Evolutionary conservation across 1,140 invertebrate genomes (phyloP), one percentile per base, ranked within the genome.

Genomic region (Sinonovacula constricta): DNA sequence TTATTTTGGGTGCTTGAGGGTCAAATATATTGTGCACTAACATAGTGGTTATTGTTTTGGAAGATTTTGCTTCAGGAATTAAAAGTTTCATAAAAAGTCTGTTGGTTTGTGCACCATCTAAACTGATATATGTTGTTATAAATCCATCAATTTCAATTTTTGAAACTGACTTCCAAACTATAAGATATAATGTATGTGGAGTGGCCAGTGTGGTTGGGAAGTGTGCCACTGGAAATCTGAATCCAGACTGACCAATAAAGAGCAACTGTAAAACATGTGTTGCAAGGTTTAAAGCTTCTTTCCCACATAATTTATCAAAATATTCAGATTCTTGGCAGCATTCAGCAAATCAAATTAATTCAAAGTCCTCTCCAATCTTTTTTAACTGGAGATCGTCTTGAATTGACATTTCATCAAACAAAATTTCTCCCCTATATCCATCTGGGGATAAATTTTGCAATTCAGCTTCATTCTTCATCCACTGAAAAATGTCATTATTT

Each of bases 181-280:
- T 51, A 1, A 68, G 36, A 49, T 59, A 66, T 4, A 81, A 15
- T 71, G 70, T 39, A 45, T 3, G 2, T 59, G 66, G 3, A 53
- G n/a, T 65, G 14, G 53, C 66, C 51, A 53, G 33, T 1, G 18
- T 65, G 49, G 71, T 71, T 2, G 71, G 66, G 28, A n/a, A 76
- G n/a, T 70, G 65, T 26, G 66, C 79, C 34, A 76, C 22, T 0
- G 72, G 79, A 24, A 81, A 81, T 54, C 72, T 36, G 36, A 81
- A 81, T 0, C 72, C 79, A 28, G 59, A 70, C 10, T 59, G 34
- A n/a, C 79, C 79, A 22, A 75, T 22, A 59, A 76, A 81, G 15
- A 77, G 4, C 31, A 77, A 67, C 30, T 81, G 80, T 12, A 72
- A 33, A 0, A 78, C 80, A 78, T 78, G 80, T 1, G 57, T 67